Percentiles rank a stretch among this genome's conserved stretches.
phyloP scores from a whole-genome alignment of 2,113 vertebrate genomes.

The Neodontobutis hainanensis region DNA sequence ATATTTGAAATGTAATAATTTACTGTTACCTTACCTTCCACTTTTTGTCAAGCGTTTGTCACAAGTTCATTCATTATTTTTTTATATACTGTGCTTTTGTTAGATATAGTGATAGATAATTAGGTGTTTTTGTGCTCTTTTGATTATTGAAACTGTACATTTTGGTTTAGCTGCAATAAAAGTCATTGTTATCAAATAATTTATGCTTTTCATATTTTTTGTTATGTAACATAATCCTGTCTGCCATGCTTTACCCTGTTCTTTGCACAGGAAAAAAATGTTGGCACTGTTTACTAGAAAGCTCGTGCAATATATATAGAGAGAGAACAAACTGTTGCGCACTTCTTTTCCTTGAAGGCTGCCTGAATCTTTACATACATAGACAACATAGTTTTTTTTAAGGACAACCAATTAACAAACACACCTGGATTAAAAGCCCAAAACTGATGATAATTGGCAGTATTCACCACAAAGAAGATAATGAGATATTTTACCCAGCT shows the following conservation, averaged over 20 bases:
- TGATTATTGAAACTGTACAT: constrained; percentile 25
- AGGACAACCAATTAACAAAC: too few species aligned
- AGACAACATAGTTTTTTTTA: too few species aligned
- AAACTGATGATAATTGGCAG: too few species aligned
- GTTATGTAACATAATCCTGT: not conserved
- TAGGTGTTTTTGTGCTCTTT: constrained; percentile 15
- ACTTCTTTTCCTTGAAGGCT: constrained; percentile 38
- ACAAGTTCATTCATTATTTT: not conserved
- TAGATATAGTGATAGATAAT: not conserved
- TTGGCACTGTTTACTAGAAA: constrained; percentile 48
- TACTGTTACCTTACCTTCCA: constrained; percentile 48
- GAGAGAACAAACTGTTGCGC: constrained; percentile 46
- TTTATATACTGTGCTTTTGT: too few species aligned
- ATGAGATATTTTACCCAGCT: too few species aligned
- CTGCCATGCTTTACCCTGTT: constrained; percentile 8
- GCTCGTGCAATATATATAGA: not conserved
- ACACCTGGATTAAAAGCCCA: too few species aligned
- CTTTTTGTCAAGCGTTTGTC: constrained; percentile 3
- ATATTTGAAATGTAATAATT: not conserved
- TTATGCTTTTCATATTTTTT: not conserved
- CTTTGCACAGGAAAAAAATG: constrained; percentile 31
- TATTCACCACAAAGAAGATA: too few species aligned
- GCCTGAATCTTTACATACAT: too few species aligned
- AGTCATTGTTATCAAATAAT: constrained; percentile 7
- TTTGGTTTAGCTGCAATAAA: constrained; percentile 51